A percentile compares a stretch with the other conserved stretches of the same genome.
Evolutionary conservation across 2,888 invertebrate species (phyloP).

Genomic region (Noctua comes): DNA sequence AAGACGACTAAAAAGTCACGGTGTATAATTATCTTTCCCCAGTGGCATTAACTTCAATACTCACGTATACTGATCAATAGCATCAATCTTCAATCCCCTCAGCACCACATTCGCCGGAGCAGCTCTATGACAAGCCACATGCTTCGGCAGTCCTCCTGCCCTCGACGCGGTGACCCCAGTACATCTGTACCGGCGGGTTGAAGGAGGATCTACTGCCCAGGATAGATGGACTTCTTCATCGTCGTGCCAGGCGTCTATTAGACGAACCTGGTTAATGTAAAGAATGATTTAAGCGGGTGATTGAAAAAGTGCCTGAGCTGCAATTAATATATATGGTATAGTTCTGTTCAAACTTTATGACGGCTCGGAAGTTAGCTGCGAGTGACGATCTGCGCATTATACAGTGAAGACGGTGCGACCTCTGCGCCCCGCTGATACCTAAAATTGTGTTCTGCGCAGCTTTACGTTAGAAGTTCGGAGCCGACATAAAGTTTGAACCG

Average conservation of each 20-base stretch:
- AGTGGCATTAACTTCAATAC: conserved; percentile 48
- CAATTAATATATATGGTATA: neutral
- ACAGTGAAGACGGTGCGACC: neutral
- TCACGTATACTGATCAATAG: conserved; percentile 84
- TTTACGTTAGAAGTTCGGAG: neutral
- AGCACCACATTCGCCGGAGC: conserved; percentile 82
- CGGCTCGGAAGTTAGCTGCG: neutral
- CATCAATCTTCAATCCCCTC: conserved; percentile 84
- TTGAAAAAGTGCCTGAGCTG: neutral
- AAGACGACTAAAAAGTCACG: too few species aligned
- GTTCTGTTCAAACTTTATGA: neutral
- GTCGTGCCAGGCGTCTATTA: conserved; percentile 84
- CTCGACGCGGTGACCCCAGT: conserved; percentile 85
- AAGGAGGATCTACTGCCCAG: conserved; percentile 84
- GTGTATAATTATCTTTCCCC: too few species aligned
- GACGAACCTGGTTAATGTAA: conserved; percentile 74
- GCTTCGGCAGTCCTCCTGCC: conserved; percentile 81
- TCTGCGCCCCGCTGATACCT: neutral
- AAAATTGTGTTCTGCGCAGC: neutral
- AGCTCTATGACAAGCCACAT: conserved; percentile 86
- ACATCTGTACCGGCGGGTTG: conserved; percentile 81
- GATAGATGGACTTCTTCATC: conserved; percentile 85
- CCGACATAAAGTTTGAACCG: neutral
- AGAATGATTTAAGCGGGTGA: neutral
- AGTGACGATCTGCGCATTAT: neutral